phyloP scores from a whole-genome alignment of 92 coral and sea anemone species.

The Phenganax marumi region DNA sequence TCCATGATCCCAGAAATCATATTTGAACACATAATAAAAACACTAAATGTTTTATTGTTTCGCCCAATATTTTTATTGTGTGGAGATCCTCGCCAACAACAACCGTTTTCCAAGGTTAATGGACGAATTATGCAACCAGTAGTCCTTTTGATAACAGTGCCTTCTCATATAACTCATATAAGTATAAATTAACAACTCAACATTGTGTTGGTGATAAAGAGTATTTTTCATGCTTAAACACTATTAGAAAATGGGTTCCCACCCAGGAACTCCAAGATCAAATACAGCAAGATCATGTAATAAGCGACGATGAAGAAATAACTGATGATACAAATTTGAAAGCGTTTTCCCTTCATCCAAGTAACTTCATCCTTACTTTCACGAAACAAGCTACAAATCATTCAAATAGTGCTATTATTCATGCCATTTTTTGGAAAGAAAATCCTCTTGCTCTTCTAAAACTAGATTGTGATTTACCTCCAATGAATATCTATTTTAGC shows the following conservation, averaged over 20 bases:
- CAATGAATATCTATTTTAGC: background rate
- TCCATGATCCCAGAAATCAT: background rate
- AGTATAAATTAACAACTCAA: background rate
- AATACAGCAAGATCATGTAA: background rate
- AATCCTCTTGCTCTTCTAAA: background rate
- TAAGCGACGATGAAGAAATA: background rate
- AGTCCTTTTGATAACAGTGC: background rate
- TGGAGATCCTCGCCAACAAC: constrained; percentile 4
- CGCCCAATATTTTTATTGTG: background rate
- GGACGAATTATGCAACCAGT: background rate
- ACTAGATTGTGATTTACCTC: background rate
- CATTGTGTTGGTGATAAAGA: background rate
- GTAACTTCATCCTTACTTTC: background rate
- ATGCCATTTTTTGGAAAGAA: background rate
- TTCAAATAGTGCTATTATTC: background rate
- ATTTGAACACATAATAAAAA: background rate
- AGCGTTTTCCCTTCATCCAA: background rate
- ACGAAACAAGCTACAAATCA: constrained; percentile 1
- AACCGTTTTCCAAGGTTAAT: background rate
- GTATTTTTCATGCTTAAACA: background rate
- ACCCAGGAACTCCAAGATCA: background rate
- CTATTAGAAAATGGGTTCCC: constrained; percentile 6
- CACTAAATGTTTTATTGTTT: background rate
- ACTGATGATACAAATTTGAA: background rate
- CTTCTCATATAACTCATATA: background rate